Evolutionary conservation across 2,888 invertebrate species (phyloP), one percentile per base, ranked within the genome.

Genomic region (Brenthis hecate): DNA sequence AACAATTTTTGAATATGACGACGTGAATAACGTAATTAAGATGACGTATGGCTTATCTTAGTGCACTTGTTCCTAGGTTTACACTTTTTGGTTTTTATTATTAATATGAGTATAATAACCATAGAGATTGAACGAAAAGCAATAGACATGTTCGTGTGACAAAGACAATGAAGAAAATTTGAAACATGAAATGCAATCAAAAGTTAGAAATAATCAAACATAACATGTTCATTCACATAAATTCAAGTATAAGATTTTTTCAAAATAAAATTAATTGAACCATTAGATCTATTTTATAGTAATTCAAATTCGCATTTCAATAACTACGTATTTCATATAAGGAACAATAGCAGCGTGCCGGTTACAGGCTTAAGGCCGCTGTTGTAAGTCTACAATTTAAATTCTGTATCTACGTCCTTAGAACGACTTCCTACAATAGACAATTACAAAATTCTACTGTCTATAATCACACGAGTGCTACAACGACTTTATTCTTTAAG

Each of bases 331-430:
- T n/a, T 28, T 28, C 28, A 13, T n/a, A 51, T 51, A 32, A 51
- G 16, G n/a, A 16, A 50, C n/a, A n/a, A 48, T 32, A n/a, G 23
- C 6, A 48, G 36, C 36, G 36, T 4, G 36, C 36, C 11, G 36
- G 11, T 19, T 61, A 61, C 50, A 8, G 28, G 51, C 28, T 36
- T 13, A 6, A 6, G 48, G 28, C 32, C 16, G 8, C 14, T 51
- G 50, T 13, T 36, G 14, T 36, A 5, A 16, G 36, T 51, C n/a
- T 43, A 23, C 50, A 13, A 36, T 53, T 54, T 32, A 62, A 54
- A 62, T 53, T 43, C 14, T 36, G n/a, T 23, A 51, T 43, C 23
- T 53, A 62, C 53, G 19, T 53, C 53, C 53, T 43, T 14, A 62
- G 53, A 62, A 53, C 43, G 43, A 43, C 23, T 62, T 43, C 28